Percentiles rank a stretch among this genome's conserved stretches.
These are phyloP conservation scores for Catalaphyllia jardinei DNA, from an alignment of 64 coral and sea anemone genomes.

Conservation along the genomic window DNA sequence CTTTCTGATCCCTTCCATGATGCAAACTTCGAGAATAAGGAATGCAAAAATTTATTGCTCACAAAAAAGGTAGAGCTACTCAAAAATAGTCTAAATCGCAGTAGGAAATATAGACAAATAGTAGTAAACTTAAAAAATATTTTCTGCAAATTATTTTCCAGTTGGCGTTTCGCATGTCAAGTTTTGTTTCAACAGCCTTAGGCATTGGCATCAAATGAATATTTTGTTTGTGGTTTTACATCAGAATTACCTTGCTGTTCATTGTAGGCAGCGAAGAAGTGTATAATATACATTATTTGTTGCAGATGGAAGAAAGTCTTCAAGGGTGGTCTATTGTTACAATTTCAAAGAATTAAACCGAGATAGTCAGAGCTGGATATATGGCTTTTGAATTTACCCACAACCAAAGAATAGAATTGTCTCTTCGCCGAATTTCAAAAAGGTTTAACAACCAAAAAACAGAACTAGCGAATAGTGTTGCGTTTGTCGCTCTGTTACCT, in stretches of 20 bases:
- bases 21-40: not conserved
- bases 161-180: no score
- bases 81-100: not conserved
- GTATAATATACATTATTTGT: not conserved
- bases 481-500: not conserved
- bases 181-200: not conserved
- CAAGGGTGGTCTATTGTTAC: not conserved
- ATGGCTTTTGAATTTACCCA: slow-evolving; percentile 39
- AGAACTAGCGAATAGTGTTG: not conserved
- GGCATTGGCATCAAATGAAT: not conserved
- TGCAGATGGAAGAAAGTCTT: not conserved
- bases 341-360: slow-evolving; percentile 16
- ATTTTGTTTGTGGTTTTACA: not conserved
- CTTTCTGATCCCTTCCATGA: not conserved
- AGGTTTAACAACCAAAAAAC: not conserved
- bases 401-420: not conserved
- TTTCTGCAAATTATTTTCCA: no score
- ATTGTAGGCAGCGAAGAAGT: not conserved
- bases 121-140: no score
- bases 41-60: not conserved
- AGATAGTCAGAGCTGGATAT: not conserved
- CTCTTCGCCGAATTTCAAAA: not conserved
- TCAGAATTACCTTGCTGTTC: not conserved
- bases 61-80: not conserved
- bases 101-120: no score